These are phyloP conservation scores for Nomada goodeniana DNA, from an alignment of 2,888 invertebrate species.

Conservation along the genomic window DNA sequence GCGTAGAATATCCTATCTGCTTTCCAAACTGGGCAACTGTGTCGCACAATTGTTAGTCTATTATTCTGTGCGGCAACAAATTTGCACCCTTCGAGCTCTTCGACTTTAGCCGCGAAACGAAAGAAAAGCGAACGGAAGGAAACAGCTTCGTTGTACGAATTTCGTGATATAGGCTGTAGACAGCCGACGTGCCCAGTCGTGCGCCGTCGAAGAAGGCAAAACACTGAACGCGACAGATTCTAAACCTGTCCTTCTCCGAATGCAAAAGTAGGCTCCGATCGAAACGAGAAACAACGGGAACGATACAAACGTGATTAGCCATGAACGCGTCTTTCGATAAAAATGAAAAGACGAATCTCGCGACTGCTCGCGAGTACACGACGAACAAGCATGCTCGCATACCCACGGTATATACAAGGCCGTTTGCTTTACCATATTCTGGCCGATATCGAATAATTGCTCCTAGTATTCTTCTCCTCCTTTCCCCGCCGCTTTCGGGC, in stretches of 20 bases:
- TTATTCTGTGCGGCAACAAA: conserved; percentile 17
- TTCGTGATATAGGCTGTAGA: conserved; percentile 11
- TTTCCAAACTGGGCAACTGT: neutral
- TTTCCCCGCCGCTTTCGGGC: neutral
- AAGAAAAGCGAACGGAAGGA: conserved; percentile 6
- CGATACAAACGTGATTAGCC: conserved; percentile 9
- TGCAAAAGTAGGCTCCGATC: conserved; percentile 61
- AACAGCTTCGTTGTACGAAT: conserved; percentile 52
- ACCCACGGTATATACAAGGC: conserved; percentile 76
- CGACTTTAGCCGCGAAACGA: neutral
- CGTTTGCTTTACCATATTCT: conserved; percentile 39
- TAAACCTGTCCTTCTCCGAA: conserved; percentile 48
- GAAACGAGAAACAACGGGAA: conserved; percentile 13
- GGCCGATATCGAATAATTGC: conserved; percentile 29
- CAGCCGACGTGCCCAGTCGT: conserved; percentile 14
- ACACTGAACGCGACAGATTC: conserved; percentile 29
- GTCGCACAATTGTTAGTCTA: neutral
- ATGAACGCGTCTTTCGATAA: neutral
- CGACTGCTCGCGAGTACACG: conserved; percentile 36
- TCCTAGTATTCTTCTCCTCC: neutral
- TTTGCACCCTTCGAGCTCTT: conserved; percentile 15
- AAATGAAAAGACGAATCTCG: conserved; percentile 26
- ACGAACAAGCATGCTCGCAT: conserved; percentile 56
- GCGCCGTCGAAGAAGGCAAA: neutral
- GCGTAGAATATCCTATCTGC: conserved; percentile 26